Evolutionary conservation across 2,797 vertebrate species (phyloP).

Genomic region (Leptodactylus fallax): DNA sequence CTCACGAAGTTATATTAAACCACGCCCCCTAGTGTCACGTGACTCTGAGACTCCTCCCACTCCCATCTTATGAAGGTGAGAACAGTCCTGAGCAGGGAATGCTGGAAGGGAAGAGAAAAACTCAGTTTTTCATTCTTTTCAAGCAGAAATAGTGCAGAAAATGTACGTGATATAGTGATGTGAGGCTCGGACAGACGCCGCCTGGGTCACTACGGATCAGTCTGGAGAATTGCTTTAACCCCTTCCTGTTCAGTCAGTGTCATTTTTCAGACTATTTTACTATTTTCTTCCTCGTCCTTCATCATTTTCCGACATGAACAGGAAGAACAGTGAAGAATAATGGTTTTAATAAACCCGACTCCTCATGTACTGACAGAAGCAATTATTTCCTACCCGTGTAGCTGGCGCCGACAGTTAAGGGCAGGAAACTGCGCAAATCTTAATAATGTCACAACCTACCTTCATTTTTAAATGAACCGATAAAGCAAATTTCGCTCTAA

Average conservation of each 20-base stretch:
- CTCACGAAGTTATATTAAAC: no score
- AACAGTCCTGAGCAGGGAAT: no score
- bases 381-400: constrained; percentile 12
- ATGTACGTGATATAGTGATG: not conserved
- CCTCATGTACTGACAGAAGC: not conserved
- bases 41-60: no score
- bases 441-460: constrained; percentile 29
- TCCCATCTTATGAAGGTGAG: no score
- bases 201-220: not conserved
- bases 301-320: not conserved
- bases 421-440: constrained; percentile 1
- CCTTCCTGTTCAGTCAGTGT: not conserved
- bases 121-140: no score
- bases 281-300: not conserved
- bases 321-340: not conserved
- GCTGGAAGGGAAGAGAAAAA: not conserved
- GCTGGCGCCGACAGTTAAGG: not conserved
- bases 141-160: no score
- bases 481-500: not conserved
- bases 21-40: no score
- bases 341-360: constrained; percentile 1
- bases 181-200: not conserved
- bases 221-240: not conserved
- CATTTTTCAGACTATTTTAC: not conserved
- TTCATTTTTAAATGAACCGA: not conserved